These are phyloP conservation scores for Calonectris borealis DNA, from an alignment of 2,113 vertebrate species.

Conservation along the genomic window DNA sequence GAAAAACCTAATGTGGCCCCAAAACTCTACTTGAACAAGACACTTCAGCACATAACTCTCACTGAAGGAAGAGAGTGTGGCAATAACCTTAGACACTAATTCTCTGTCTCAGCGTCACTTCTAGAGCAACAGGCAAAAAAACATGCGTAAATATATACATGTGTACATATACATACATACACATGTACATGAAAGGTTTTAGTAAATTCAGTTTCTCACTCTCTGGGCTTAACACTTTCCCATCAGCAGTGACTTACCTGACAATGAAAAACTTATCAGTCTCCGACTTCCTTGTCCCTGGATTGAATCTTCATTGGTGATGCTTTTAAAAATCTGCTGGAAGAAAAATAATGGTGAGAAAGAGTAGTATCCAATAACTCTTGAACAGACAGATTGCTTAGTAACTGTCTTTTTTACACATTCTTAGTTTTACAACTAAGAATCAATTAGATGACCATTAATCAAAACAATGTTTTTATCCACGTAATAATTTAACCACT, in stretches of 20 bases:
- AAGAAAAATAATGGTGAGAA: conserved; percentile 44
- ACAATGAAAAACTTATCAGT: conserved; percentile 94
- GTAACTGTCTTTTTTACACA: neutral
- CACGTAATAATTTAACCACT: neutral
- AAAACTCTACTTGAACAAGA: neutral
- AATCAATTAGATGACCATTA: conserved; percentile 32
- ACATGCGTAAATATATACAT: neutral
- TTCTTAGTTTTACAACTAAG: neutral
- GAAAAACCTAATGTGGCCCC: neutral
- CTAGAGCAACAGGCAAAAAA: neutral
- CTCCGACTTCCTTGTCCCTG: conserved; percentile 87
- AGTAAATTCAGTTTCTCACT: neutral
- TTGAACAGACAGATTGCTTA: neutral
- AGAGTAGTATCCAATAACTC: neutral
- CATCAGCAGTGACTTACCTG: conserved; percentile 78
- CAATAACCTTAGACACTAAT: neutral
- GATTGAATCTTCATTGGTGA: conserved; percentile 84
- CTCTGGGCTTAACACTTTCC: neutral
- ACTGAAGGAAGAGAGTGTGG: neutral
- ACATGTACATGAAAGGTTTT: neutral
- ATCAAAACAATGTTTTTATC: conserved; percentile 31
- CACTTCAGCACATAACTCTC: neutral
- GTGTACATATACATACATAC: neutral
- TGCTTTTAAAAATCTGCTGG: conserved; percentile 87
- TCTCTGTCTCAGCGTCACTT: neutral